Conservation (phyloP, 2,113 vertebrate species). For the Bambusicola thoracicus region DNA sequence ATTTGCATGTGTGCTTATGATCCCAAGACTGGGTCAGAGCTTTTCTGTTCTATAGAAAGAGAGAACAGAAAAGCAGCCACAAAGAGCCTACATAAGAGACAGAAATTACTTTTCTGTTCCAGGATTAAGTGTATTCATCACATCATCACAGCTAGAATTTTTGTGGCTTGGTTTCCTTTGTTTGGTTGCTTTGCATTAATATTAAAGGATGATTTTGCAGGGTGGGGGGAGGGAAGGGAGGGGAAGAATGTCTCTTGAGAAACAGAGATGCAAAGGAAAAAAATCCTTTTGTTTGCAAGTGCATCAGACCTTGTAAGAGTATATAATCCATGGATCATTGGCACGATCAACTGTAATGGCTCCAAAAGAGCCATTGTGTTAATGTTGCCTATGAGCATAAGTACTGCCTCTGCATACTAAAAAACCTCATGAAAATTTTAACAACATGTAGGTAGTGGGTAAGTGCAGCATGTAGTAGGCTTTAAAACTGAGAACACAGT, state of each 20-base stretch:
- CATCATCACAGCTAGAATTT: constrained; percentile 40
- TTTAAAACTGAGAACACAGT: constrained; percentile 4
- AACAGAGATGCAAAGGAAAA: constrained; percentile 69
- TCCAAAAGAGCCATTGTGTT: constrained; percentile 77
- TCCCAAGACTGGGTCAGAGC: background rate
- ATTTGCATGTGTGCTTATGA: background rate
- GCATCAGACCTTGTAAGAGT: constrained; percentile 74
- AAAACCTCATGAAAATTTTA: constrained; percentile 68
- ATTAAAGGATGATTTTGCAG: constrained; percentile 30
- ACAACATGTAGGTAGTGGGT: constrained; percentile 46
- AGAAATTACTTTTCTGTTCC: constrained; percentile 33
- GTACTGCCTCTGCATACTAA: constrained; percentile 70
- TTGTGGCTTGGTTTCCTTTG: constrained; percentile 15
- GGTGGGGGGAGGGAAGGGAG: no score
- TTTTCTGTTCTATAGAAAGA: background rate
- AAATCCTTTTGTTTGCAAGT: constrained; percentile 73
- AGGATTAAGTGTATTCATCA: constrained; percentile 26
- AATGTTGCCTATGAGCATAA: constrained; percentile 68
- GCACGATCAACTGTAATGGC: constrained; percentile 63
- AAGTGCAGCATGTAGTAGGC: constrained; percentile 32
- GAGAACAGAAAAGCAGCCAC: background rate
- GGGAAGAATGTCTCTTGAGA: constrained; percentile 38
- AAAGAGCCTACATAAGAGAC: background rate
- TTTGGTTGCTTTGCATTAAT: constrained; percentile 62
- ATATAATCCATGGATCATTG: constrained; percentile 77